A percentile compares a stretch with the other conserved stretches of the same genome.
These are phyloP conservation scores for Cherax quadricarinatus DNA, from an alignment of 1,140 invertebrate species.

Conservation along the genomic window DNA sequence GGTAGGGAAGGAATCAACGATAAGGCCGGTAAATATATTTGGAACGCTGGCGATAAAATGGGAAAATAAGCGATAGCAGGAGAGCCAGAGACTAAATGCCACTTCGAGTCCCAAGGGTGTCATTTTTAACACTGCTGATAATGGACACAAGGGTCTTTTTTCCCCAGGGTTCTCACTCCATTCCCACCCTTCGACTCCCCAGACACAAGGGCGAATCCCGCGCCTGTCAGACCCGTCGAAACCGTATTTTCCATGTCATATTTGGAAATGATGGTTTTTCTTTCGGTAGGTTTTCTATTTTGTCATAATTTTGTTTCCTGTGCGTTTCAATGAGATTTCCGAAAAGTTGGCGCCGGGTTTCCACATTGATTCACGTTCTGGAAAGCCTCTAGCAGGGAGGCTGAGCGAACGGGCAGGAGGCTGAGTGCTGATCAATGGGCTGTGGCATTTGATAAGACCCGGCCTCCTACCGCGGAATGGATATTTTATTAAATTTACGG, in stretches of 20 bases:
- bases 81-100: slow-evolving; percentile 72
- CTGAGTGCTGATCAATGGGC: slow-evolving; percentile 70
- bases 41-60: slow-evolving; percentile 65
- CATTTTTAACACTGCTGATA: slow-evolving; percentile 73
- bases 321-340: slow-evolving; percentile 68
- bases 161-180: slow-evolving; percentile 9
- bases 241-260: slow-evolving; percentile 73
- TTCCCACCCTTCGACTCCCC: slow-evolving; percentile 24
- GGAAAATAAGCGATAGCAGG: slow-evolving; percentile 54
- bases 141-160: slow-evolving; percentile 67
- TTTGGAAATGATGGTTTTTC: slow-evolving; percentile 72
- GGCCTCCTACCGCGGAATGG: slow-evolving; percentile 69
- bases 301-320: slow-evolving; percentile 69
- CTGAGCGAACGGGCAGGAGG: slow-evolving; percentile 40
- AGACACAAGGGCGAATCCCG: slow-evolving; percentile 43
- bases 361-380: slow-evolving; percentile 44
- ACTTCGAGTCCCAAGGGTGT: slow-evolving; percentile 71
- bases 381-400: background rate
- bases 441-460: slow-evolving; percentile 73
- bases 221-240: slow-evolving; percentile 19
- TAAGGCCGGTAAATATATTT: slow-evolving; percentile 59
- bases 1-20: slow-evolving; percentile 53
- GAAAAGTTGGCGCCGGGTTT: slow-evolving; percentile 28
- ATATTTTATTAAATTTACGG: slow-evolving; percentile 73
- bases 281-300: slow-evolving; percentile 69